Evolutionary conservation across 2,888 invertebrate genomes (phyloP), one percentile per base, ranked within the genome.

Genomic region (Ypsolopha scabrella): DNA sequence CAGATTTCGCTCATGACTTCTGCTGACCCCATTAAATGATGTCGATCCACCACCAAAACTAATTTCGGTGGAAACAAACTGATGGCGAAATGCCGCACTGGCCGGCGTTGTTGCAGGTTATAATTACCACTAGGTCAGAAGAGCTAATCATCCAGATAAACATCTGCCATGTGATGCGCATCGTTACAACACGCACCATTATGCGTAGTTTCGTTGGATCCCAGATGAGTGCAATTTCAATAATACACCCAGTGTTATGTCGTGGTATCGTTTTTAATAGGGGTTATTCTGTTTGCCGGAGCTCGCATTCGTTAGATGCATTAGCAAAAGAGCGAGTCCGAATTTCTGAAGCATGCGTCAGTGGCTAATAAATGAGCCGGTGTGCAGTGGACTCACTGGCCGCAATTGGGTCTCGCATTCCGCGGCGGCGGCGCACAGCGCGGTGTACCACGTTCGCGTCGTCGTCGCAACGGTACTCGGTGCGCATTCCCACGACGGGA

Each of bases 391-490:
- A 9, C 14, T 62, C 64, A 65, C 68, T 67, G 64, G 67, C 70
- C 72, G 69, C 77, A 82, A 83, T 78, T 82, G 75, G 80, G 83
- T 70, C 80, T 80, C 75, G 76, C 83, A 85, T 83, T 82, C 86
- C 83, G 65, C 64, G 62, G 70, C 64, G 62, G 70, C 67, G 64
- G 58, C 60, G 60, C 58, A 53, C 65, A 60, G 60, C 59, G 63
- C 58, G 44, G 52, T 50, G 52, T 63, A 63, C 62, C 60, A 68
- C 65, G 67, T 10, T 64, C 60, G 68, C 69, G 71, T 65, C 71
- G 62, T 47, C 37, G 13, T 9, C 52, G 45, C 79, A 86, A 85
- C 86, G 86, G 86, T 85, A 86, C 83, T 81, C 72, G 63, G 69
- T 72, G 76, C 80, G 75, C 83, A 80, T 83, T 82, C 81, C 78